These are phyloP conservation scores for Acronicta psi DNA, from an alignment of 2,888 invertebrate genomes.

Conservation along the genomic window DNA sequence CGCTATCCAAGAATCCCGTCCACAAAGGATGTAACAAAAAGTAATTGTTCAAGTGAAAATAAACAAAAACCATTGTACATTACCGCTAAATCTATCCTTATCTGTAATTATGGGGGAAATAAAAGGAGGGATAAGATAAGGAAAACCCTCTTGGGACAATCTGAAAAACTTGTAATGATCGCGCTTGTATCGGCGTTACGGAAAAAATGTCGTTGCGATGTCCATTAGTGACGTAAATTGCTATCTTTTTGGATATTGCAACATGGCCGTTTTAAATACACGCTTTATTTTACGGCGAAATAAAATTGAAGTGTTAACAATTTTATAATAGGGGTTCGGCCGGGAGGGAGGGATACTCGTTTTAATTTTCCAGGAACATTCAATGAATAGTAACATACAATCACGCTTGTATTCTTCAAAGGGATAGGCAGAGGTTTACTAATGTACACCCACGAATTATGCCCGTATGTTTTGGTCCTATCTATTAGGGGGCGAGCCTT, in stretches of 20 bases:
- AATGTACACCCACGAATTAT: too few species aligned
- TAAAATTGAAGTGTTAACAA: background rate
- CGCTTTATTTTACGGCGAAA: background rate
- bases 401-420: too few species aligned
- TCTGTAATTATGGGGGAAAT: conserved; percentile 52
- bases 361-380: too few species aligned
- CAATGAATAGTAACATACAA: too few species aligned
- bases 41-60: conserved; percentile 54
- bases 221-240: conserved; percentile 38
- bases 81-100: conserved; percentile 50
- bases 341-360: background rate
- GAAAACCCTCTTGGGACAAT: conserved; percentile 53
- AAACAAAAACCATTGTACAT: conserved; percentile 55
- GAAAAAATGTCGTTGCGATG: conserved; percentile 35
- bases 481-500: too few species aligned
- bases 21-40: conserved; percentile 41
- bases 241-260: conserved; percentile 38
- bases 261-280: conserved; percentile 21
- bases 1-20: conserved; percentile 1
- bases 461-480: too few species aligned
- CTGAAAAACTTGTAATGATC: conserved; percentile 55
- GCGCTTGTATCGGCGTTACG: conserved; percentile 41
- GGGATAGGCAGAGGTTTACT: too few species aligned
- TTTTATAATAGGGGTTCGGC: too few species aligned
- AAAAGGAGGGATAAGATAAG: conserved; percentile 51